Percentiles rank a stretch among this genome's conserved stretches.
Conservation (phyloP, 2,113 vertebrate genomes). For the Ardeotis arabs region DNA sequence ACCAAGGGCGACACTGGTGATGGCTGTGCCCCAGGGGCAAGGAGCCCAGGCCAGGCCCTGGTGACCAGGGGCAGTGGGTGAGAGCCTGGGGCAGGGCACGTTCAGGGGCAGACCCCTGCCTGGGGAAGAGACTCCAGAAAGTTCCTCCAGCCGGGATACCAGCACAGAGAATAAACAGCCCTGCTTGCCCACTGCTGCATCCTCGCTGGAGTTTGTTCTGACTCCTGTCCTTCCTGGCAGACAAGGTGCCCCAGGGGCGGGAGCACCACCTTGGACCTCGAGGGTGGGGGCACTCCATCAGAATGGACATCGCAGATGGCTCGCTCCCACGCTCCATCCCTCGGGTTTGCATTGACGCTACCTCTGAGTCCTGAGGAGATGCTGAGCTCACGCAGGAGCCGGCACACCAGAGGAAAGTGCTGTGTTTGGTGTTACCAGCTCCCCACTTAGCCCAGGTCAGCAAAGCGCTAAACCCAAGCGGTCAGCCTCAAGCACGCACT, state of each 20-base stretch:
- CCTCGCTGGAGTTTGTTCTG: background rate
- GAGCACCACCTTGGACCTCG: background rate
- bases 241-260: background rate
- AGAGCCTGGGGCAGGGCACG: background rate
- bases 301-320: rapidly evolving
- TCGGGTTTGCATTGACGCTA: background rate
- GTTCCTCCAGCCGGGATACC: background rate
- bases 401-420: background rate
- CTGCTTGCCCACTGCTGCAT: rapidly evolving
- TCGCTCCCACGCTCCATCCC: too few species aligned
- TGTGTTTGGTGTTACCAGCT: background rate
- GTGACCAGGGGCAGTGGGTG: background rate
- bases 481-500: background rate
- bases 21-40: background rate
- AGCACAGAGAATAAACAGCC: background rate
- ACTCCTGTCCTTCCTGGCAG: background rate
- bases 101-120: too few species aligned
- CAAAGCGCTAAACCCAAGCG: background rate
- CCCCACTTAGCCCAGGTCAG: background rate
- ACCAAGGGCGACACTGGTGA: background rate
- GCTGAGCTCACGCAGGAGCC: background rate
- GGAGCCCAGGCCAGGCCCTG: background rate
- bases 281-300: background rate
- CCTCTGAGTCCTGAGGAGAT: rapidly evolving
- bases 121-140: too few species aligned